Evolutionary conservation across 2,888 invertebrate genomes (phyloP).

Genomic region (Fabriciana adippe): DNA sequence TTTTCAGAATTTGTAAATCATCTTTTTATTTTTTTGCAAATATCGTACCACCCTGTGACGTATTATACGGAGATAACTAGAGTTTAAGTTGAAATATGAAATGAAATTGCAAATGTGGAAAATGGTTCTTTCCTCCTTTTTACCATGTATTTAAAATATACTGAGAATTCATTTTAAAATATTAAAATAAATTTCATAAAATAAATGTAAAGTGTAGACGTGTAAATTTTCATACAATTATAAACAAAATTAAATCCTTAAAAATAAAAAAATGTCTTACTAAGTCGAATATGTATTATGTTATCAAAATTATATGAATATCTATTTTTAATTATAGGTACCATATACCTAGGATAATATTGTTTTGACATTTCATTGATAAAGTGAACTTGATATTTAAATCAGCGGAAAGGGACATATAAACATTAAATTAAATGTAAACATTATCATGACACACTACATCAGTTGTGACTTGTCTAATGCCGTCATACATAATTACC

Average conservation of each 20-base stretch:
- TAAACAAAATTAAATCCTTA: too few species aligned
- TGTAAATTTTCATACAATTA: too few species aligned
- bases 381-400: constrained; percentile 16
- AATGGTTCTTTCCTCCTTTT: background rate
- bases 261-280: too few species aligned
- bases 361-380: constrained; percentile 16
- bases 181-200: too few species aligned
- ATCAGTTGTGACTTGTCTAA: background rate
- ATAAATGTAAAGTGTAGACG: too few species aligned
- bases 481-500: too few species aligned
- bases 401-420: constrained; percentile 13
- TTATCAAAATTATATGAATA: background rate
- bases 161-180: too few species aligned
- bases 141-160: background rate
- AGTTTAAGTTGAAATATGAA: constrained; percentile 13
- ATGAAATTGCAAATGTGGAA: constrained; percentile 1
- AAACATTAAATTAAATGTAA: constrained; percentile 17
- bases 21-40: constrained; percentile 48
- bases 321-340: background rate
- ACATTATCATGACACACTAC: background rate
- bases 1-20: constrained; percentile 21
- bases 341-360: background rate
- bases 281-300: too few species aligned
- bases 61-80: constrained; percentile 41
- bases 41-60: constrained; percentile 66